Base-by-base conservation (phyloP, 1,140 invertebrate species). In the Drosophila orena region DNA sequence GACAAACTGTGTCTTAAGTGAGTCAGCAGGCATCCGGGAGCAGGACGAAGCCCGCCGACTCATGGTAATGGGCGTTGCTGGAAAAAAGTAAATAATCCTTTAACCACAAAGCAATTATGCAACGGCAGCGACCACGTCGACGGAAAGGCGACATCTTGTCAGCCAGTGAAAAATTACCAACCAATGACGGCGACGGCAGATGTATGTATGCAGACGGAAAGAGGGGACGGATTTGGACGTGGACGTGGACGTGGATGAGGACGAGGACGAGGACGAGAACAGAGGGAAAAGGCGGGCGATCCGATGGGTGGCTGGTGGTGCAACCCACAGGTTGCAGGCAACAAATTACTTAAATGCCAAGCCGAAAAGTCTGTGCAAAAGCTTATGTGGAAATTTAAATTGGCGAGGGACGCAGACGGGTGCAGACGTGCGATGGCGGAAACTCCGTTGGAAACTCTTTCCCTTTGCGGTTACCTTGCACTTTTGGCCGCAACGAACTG, bases 71-170 rank as follows among this genome's bases (percentile, higher is more conserved):
- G 75, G 47, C 40, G 60, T 52, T 58, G 77, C 69, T 74, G 75
- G 43, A 60, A 76, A 83, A 83, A 78, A 78, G 77, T 79, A 66
- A 77, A 66, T 74, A 89, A 88, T 84, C 79, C 84, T 72, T 81
- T 77, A 84, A 79, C 84, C 84, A 80, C 84, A 89, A 89, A 83
- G 84, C 84, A 89, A 89, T 89, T 89, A 89, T 84, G 84, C 84
- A 89, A 66, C 20, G 38, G 42, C 49, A 49, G 54, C 43, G n/a
- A 12, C 47, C 7, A 27, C 30, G 17, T 35, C 50, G 24, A 34
- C 68, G 65, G 47, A 14, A 43, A 55, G 81, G 74, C 81, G 77
- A 86, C 81, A 86, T 86, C 81, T 81, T 86, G 81, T 86, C 81
- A 86, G 74, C 52, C 57, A 64, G 55, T 86, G 81, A 86, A 86